These are phyloP conservation scores for Distichodus sexfasciatus DNA, from an alignment of 2,797 vertebrate genomes.

Conservation along the genomic window DNA sequence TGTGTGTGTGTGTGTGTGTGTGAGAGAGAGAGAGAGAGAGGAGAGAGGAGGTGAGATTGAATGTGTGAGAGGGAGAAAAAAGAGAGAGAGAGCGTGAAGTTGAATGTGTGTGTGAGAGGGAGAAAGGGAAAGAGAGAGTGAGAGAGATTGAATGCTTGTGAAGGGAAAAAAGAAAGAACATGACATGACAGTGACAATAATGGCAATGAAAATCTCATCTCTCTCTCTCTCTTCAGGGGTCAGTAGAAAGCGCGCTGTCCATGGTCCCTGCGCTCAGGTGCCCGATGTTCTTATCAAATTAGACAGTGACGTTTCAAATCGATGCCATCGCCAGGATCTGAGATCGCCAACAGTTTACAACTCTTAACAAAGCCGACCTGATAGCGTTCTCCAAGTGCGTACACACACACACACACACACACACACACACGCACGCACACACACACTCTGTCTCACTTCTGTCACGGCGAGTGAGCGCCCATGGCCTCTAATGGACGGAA, in stretches of 20 bases:
- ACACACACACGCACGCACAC: conserved; percentile 23
- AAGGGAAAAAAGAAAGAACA: too few relatives aligned
- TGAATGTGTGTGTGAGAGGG: not conserved
- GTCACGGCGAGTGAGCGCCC: conserved; percentile 67
- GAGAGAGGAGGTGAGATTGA: not conserved
- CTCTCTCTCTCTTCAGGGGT: too few relatives aligned
- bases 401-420: conserved; percentile 22
- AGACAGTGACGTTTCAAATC: conserved; percentile 79
- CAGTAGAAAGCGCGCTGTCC: conserved; percentile 87
- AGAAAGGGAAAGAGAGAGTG: not conserved
- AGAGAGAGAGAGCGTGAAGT: not conserved
- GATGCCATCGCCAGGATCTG: conserved; percentile 74
- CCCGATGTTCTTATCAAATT: conserved; percentile 78
- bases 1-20: not conserved
- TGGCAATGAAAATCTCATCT: too few relatives aligned
- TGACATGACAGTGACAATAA: not conserved
- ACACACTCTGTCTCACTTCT: conserved; percentile 46
- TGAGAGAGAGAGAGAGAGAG: not conserved
- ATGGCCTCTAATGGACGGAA: conserved; percentile 57
- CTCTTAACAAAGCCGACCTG: conserved; percentile 68
- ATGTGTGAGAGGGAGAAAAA: too few relatives aligned
- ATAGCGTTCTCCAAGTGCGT: conserved; percentile 49
- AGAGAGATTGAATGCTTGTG: not conserved
- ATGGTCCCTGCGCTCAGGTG: conserved; percentile 83
- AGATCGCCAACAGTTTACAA: conserved; percentile 74